phyloP scores from a whole-genome alignment of 2,113 vertebrate genomes.

The Neopipo cinnamomea region DNA sequence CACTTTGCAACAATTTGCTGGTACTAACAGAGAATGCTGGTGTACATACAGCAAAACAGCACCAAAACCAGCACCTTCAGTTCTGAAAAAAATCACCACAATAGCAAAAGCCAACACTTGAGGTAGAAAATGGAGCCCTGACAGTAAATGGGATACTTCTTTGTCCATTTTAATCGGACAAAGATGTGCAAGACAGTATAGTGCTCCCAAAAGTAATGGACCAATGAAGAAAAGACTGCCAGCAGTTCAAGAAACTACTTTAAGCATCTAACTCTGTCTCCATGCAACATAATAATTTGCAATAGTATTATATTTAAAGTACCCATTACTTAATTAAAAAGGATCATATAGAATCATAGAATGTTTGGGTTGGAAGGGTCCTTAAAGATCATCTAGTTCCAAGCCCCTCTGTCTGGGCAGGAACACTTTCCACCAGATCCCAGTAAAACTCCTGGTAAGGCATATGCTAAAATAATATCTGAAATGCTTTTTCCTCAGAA shows the following conservation, averaged over 20 bases:
- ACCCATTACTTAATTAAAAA: not conserved
- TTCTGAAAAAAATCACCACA: not conserved
- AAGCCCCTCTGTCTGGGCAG: not conserved
- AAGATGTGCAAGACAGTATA: not conserved
- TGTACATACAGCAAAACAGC: not conserved
- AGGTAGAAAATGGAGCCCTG: not conserved
- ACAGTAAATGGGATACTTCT: not conserved
- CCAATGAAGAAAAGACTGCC: not conserved
- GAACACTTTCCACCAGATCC: not conserved
- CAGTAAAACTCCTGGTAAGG: not conserved
- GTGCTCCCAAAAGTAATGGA: not conserved
- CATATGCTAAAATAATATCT: not conserved
- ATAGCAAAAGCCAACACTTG: not conserved
- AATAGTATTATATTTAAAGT: not conserved
- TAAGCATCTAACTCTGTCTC: not conserved
- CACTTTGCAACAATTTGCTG: not conserved
- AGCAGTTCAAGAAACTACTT: not conserved
- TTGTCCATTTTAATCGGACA: not conserved
- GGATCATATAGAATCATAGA: not conserved
- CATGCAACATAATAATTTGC: not conserved
- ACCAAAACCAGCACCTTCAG: not conserved
- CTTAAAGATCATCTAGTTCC: not conserved
- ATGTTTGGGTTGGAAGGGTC: not conserved
- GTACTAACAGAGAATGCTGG: not conserved
- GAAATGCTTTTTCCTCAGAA: not conserved